A percentile compares a stretch with the other conserved stretches of the same genome.
Conservation (phyloP, 2,113 vertebrate genomes). For the Phainopepla nitens region DNA sequence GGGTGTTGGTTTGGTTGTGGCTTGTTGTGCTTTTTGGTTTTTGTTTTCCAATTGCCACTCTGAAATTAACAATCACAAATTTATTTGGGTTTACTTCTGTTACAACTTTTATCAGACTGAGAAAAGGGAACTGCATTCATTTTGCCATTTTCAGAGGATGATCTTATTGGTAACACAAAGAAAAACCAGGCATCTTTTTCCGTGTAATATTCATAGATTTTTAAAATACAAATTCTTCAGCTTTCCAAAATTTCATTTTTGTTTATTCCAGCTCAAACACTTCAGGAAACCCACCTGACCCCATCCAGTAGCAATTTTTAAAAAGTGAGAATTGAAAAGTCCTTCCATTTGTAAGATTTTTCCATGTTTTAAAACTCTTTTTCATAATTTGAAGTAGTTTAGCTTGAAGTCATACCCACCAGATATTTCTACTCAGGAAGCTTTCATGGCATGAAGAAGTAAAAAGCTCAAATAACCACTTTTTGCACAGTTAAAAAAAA, state of each 20-base stretch:
- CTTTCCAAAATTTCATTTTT: background rate
- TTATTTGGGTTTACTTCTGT: background rate
- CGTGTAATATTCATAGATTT: background rate
- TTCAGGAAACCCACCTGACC: background rate
- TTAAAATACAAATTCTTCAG: background rate
- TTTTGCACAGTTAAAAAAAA: background rate
- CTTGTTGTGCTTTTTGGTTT: background rate
- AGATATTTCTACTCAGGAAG: background rate
- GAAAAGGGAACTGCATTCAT: background rate
- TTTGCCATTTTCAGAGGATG: background rate
- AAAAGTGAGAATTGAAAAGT: background rate
- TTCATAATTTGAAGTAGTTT: background rate
- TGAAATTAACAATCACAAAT: background rate
- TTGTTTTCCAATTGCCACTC: background rate
- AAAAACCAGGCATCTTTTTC: background rate
- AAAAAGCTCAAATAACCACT: background rate
- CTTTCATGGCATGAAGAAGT: background rate
- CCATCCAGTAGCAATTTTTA: background rate
- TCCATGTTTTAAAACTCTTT: background rate
- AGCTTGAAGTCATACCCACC: background rate
- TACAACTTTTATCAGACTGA: background rate
- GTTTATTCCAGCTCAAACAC: background rate
- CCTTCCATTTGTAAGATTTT: background rate
- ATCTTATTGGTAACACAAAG: background rate
- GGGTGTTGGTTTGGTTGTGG: background rate